These are phyloP conservation scores for Otis tarda DNA, from an alignment of 2,113 vertebrate species.

Conservation along the genomic window DNA sequence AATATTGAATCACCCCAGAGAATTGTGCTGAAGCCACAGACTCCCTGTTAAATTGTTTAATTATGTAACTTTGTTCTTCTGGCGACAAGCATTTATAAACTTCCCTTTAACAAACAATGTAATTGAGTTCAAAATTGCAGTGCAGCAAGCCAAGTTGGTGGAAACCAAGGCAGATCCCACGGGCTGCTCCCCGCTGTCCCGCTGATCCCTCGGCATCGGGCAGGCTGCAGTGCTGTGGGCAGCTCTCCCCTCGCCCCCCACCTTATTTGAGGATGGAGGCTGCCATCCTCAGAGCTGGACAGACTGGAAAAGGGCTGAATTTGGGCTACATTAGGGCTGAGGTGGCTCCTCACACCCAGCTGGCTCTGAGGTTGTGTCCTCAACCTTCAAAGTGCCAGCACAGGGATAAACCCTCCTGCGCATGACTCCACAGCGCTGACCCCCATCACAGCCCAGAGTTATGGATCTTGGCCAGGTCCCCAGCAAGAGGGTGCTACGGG, in stretches of 20 bases:
- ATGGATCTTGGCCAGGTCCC: neutral
- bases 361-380: neutral
- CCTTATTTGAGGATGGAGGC: neutral
- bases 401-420: neutral
- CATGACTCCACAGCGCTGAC: neutral
- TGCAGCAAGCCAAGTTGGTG: neutral
- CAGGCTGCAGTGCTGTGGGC: neutral
- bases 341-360: neutral
- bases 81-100: neutral
- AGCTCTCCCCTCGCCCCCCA: neutral
- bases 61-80: slow-evolving; percentile 31
- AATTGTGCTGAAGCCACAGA: neutral
- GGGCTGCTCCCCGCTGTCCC: neutral
- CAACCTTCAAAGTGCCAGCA: neutral
- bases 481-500: neutral
- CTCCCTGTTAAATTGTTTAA: neutral
- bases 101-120: neutral
- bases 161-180: neutral
- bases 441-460: neutral
- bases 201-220: fast-evolving
- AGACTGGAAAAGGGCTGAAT: neutral
- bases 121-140: neutral
- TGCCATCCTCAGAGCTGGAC: neutral
- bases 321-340: neutral
- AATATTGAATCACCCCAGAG: slow-evolving; percentile 5